Percentiles rank a stretch among this genome's conserved stretches.
These are phyloP conservation scores for Ceuthmochares aereus DNA, from an alignment of 2,113 vertebrate species.

Conservation along the genomic window DNA sequence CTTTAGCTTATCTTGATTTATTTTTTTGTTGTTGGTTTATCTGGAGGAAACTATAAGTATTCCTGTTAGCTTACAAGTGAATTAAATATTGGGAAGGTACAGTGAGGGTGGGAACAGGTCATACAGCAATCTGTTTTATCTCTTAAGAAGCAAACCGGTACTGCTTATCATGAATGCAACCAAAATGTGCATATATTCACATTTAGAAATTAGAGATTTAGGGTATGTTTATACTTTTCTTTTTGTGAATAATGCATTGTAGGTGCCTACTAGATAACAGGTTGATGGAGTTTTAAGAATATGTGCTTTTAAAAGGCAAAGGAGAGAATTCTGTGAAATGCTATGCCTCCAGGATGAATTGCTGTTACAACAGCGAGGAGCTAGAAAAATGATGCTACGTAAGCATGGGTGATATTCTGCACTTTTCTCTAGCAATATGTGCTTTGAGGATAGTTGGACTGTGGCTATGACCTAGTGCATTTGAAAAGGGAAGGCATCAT, in stretches of 20 bases:
- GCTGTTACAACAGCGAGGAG: not conserved
- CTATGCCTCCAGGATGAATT: not conserved
- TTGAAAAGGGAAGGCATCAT: not conserved
- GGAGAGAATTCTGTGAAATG: not conserved
- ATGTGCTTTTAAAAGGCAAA: not conserved
- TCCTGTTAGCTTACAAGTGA: not conserved
- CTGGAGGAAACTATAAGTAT: not conserved
- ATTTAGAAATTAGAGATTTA: not conserved
- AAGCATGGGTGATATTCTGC: not conserved
- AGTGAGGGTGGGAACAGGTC: not conserved
- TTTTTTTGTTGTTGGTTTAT: not conserved
- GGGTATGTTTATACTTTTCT: not conserved
- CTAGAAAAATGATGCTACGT: not conserved
- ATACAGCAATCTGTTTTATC: not conserved
- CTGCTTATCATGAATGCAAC: not conserved
- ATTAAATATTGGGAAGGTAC: not conserved
- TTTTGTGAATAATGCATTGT: not conserved
- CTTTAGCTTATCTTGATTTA: not conserved
- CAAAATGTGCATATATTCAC: not conserved
- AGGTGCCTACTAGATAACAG: not conserved
- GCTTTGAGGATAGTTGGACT: not conserved
- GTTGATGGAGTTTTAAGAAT: not conserved
- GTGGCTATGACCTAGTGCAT: rapidly evolving
- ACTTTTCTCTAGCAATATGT: not conserved
- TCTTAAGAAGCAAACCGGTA: not conserved